phyloP scores from a whole-genome alignment of 2,113 vertebrate species.

The Syrrhaptes paradoxus region DNA sequence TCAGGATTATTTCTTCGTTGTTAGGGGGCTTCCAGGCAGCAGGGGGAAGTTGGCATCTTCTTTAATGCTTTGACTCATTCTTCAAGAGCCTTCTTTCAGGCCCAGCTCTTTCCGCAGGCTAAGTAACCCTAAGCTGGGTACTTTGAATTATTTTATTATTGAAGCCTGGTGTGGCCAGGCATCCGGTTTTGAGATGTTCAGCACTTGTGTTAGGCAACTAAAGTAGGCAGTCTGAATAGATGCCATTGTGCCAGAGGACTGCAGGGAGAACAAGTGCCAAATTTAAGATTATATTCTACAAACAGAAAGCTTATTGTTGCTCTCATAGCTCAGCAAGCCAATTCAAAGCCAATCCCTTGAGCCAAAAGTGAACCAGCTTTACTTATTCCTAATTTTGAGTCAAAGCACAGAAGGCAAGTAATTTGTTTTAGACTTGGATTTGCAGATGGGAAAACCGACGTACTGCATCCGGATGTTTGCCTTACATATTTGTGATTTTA shows the following conservation, averaged over 20 bases:
- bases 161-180: background rate
- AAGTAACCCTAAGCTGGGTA: background rate
- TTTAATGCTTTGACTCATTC: background rate
- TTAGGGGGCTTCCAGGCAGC: background rate
- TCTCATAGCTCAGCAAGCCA: background rate
- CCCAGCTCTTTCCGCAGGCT: background rate
- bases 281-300: constrained; percentile 56
- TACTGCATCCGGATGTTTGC: background rate
- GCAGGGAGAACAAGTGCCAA: constrained; percentile 28
- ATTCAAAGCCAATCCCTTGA: constrained; percentile 16
- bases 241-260: constrained; percentile 31
- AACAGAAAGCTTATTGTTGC: constrained; percentile 36
- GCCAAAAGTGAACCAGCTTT: constrained; percentile 14
- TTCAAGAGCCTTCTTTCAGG: background rate
- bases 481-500: background rate
- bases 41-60: background rate
- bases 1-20: background rate
- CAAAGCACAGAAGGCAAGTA: constrained; percentile 6
- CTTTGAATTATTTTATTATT: constrained; percentile 5
- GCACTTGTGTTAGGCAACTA: background rate
- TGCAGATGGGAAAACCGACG: background rate
- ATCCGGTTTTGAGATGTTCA: constrained; percentile 9
- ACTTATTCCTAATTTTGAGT: constrained; percentile 18
- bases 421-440: constrained; percentile 42
- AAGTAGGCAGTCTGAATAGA: constrained; percentile 2